Evolutionary conservation across 2,888 invertebrate genomes (phyloP), one percentile per base, ranked within the genome.

Genomic region (Sphaerophoria taeniata): DNA sequence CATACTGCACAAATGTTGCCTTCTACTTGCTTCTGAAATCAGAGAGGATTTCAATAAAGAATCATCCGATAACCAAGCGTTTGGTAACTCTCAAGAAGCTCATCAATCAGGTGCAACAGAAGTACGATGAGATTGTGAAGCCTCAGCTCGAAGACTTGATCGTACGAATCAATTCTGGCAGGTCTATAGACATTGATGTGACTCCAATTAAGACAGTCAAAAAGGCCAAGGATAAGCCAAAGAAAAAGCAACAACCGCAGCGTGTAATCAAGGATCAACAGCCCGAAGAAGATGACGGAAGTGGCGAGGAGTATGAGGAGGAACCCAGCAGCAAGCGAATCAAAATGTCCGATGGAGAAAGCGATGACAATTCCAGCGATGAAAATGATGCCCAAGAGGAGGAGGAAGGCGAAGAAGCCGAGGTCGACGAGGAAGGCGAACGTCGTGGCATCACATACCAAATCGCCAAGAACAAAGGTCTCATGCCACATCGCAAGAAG

Each of bases 401-500:
- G 92, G 93, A 92, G 9, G 92, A 92, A 87, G 91, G 89, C 47
- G 89, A 89, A 53, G 89, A 90, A 39, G 88, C 88, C 1, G 92
- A 92, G 31, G 90, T 89, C 43, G 90, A 89, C 51, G 88, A 89
- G 12, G 89, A 87, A 49, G 93, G 92, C 60, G 88, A 91, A 0
- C 98, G 97, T 90, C 94, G 98, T 88, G 95, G 95, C 70, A 98
- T 98, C 87, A 98, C 97, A 2, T 97, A 98, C 91, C 95, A 98
- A 94, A 99, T 99, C 90, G 96, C 96, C 24, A 99, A 99, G 92
- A 99, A 99, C 90, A 98, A 98, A 92, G 99, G 99, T 14, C 93
- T 99, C 16, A 98, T 96, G 47, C 97, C 98, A 0, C 94, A 96
- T 88, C 95, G 98, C 87, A 98, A 97, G 92, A 98, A 98, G 92